Base-by-base conservation (phyloP, 2,113 vertebrate species). In the Plotosus lineatus region DNA sequence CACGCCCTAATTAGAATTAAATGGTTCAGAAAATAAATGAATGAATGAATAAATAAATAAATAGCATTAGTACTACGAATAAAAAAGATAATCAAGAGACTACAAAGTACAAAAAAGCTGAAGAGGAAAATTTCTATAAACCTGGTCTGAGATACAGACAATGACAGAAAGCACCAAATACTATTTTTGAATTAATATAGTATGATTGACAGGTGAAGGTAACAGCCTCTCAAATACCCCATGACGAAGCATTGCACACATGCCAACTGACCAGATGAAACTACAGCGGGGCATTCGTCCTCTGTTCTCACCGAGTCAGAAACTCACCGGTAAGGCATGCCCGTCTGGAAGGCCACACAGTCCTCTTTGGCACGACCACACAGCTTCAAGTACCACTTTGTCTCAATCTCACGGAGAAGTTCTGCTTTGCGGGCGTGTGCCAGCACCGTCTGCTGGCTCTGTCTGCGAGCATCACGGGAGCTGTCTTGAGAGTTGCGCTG, bases 241-340 rank as follows among this genome's bases (percentile, higher is more conserved):
- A 50, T 9, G 9, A 50, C 65, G 69, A 69, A 69, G 77, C 63
- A 79, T 40, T 66, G 46, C 38, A 36, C 36, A 68, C 61, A 71
- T 79, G 77, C 61, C 66, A 78, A 33, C 77, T 71, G 65, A 71
- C 36, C 50, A 66, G 56, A 65, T 36, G 12, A 2, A 61, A 61
- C 61, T 51, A 12, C 31, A 11, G 15, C 44, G 31, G n/a, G 46
- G 23, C 76, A 58, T 28, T 9, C 36, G 3, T 60, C 7, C 21
- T 23, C 6, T 31, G 44, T 77, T 33, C 36, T 28, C 85, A 87
- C 10, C 23, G 40, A 88, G 36, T 73, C 84, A 19, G 36, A 63
- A 15, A 11, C 94, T 95, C 92, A 99, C 98, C 97, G 96, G 94
- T 98, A 97, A 1, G 91, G 93, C 98, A 98, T 98, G 26, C 96